phyloP scores from a whole-genome alignment of 2,113 vertebrate species.

The Hassar affinis region DNA sequence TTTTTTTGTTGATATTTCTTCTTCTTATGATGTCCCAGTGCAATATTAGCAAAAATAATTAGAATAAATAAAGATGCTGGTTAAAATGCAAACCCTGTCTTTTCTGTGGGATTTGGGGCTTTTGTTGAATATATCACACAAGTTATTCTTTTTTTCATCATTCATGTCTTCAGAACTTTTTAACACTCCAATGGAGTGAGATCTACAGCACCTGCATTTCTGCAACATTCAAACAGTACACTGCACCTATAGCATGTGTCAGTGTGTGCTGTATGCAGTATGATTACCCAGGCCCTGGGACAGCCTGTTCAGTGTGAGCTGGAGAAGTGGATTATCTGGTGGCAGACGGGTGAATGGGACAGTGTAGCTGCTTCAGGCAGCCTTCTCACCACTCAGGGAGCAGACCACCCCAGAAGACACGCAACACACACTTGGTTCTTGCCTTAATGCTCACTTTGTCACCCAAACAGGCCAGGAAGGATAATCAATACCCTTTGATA shows the following conservation, averaged over 20 bases:
- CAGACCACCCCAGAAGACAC: constrained; percentile 42
- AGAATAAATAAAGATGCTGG: neutral
- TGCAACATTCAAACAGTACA: neutral
- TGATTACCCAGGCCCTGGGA: constrained; percentile 66
- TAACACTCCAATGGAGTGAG: neutral
- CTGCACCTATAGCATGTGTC: neutral
- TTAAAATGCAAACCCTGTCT: neutral
- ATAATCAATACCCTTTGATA: constrained; percentile 85
- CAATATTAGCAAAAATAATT: neutral
- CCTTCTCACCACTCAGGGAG: constrained; percentile 50
- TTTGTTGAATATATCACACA: neutral
- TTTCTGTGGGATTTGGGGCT: neutral
- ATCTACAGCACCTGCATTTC: constrained; percentile 2
- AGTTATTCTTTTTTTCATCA: neutral
- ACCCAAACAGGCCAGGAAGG: constrained; percentile 78
- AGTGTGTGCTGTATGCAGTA: constrained; percentile 18
- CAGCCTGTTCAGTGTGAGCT: constrained; percentile 75
- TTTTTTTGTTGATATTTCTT: neutral
- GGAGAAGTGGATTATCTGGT: constrained; percentile 77
- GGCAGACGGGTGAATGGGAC: constrained; percentile 70
- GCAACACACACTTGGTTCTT: constrained; percentile 49
- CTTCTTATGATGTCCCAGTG: neutral
- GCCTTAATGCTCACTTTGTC: constrained; percentile 80
- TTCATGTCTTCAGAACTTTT: neutral
- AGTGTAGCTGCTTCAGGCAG: constrained; percentile 52